Evolutionary conservation across 2,113 vertebrate species (phyloP), one percentile per base, ranked within the genome.

Genomic region (Eublepharis macularius): DNA sequence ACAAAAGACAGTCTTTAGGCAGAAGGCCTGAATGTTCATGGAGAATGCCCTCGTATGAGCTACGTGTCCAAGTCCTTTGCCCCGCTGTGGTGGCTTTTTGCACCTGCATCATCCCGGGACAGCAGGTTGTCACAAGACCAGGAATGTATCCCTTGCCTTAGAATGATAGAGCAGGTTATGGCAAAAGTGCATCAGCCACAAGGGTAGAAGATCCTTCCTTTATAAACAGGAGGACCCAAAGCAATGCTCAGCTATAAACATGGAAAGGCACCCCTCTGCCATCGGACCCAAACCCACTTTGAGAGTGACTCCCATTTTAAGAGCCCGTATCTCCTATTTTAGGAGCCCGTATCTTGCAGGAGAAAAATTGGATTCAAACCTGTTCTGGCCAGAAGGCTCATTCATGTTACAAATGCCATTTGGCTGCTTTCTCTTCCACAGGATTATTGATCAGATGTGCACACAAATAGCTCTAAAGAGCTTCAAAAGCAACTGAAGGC

Each of bases 11-110:
- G 11, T 1, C 45, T 34, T 9, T 32, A 4, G 1, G 91, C 84
- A 75, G 57, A 43, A 4, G 1, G 21, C 60, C 47, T 74, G 81
- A 16, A 29, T 17, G 6, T 4, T 17, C 9, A 21, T 45, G n/a
- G 4, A 5, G 0, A 81, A 43, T 0, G 0, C 0, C 0, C 36
- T 36, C 65, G 2, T 0, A n/a, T 60, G 7, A 0, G 4, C 79
- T 34, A 39, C 47, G 1, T 26, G 36, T 66, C 34, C 24, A 32
- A 32, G 19, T 47, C 11, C 1, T 78, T 85, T 49, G 72, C 26
- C 34, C 10, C 51, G 8, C 34, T 66, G 10, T 32, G 60, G 77
- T 43, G 63, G 34, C 76, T 36, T 68, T 32, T 29, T 34, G 32
- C 7, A 24, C n/a, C 34, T 10, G 6, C 26, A n/a, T n/a, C 47